Percentiles rank a stretch among this genome's conserved stretches.
These are phyloP conservation scores for Aphelenchoides avenae DNA, from an alignment of 1,140 invertebrate species.

Conservation along the genomic window DNA sequence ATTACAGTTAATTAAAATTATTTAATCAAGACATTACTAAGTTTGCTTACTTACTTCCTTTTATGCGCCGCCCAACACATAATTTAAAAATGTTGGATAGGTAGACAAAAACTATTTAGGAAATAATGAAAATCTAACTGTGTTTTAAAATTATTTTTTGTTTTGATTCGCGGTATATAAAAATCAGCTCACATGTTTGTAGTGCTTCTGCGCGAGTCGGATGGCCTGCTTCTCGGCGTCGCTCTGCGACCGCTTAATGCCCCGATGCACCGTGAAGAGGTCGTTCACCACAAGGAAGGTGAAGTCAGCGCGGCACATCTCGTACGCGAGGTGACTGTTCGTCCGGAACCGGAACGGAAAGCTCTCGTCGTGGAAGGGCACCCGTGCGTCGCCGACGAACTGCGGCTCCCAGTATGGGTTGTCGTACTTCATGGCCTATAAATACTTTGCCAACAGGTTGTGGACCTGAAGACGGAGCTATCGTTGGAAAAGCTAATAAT, in stretches of 20 bases:
- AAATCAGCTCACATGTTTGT: too few species aligned
- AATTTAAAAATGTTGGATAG: slow-evolving; percentile 2
- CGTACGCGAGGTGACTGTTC: slow-evolving; percentile 25
- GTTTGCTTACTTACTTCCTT: too few species aligned
- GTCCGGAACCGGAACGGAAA: slow-evolving; percentile 27
- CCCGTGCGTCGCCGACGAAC: slow-evolving; percentile 13
- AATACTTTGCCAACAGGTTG: too few species aligned
- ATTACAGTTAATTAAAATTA: too few species aligned
- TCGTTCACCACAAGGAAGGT: slow-evolving; percentile 12
- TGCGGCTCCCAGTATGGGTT: slow-evolving; percentile 26
- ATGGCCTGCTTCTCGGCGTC: slow-evolving; percentile 2
- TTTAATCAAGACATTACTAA: too few species aligned
- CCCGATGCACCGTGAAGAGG: slow-evolving; percentile 22
- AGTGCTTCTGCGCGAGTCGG: slow-evolving; percentile 4
- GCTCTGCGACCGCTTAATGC: slow-evolving; percentile 20
- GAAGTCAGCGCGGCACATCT: slow-evolving; percentile 23
- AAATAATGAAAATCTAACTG: too few species aligned
- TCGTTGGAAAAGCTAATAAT: too few species aligned
- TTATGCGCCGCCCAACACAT: too few species aligned
- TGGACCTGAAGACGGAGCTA: too few species aligned
- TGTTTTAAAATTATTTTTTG: too few species aligned
- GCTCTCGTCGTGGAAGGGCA: slow-evolving; percentile 19
- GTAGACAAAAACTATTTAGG: not conserved
- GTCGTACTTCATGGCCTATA: slow-evolving; percentile 20
- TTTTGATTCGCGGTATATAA: too few species aligned